Base-by-base conservation (phyloP, 2,797 vertebrate species). In the Toxotes lorentzi region DNA sequence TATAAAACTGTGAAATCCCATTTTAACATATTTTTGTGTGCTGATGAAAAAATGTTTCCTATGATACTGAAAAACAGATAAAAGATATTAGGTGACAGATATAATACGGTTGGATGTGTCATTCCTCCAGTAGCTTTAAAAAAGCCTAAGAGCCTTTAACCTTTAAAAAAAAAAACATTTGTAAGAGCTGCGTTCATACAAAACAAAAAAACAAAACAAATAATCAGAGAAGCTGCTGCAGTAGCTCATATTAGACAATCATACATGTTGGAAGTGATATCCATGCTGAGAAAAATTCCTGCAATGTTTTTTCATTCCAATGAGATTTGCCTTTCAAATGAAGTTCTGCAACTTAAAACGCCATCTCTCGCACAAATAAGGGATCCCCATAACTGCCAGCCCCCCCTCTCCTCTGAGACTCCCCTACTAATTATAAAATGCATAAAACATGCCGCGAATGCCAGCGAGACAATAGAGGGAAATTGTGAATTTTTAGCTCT, bases 391-490 rank as follows among this genome's bases (percentile, higher is more conserved):
- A 85, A 82, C 73, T 68, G 76, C 77, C 73, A 43, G 54, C 66
- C 76, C 76, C 76, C 73, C 67, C 78, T 64, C 67, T 69, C 73
- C 81, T 65, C 58, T 0, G 88, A 93, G 93, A 89, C 84, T 83
- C 67, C 68, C 57, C 53, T 6, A 30, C 90, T 95, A 95, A 95
- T 95, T 95, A 95, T 92, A 85, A 94, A 92, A 95, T 95, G 90
- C 92, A 95, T 94, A 93, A 95, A 94, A 94, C 92, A 94, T 94
- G 88, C 24, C 4, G 61, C 34, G 82, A 93, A 92, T 91, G 91
- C 87, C 91, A 93, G 72, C n/a, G 75, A 95, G 94, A 95, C 94
- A 94, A 95, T 90, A 74, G 85, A 64, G 54, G 67, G 78, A 83
- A 91, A 92, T 82, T 80, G 86, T 89, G 92, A 94, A 94, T 93